A percentile compares a stretch with the other conserved stretches of the same genome.
Evolutionary conservation across 2,113 vertebrate species (phyloP).

Genomic region (Leuciscus idus): DNA sequence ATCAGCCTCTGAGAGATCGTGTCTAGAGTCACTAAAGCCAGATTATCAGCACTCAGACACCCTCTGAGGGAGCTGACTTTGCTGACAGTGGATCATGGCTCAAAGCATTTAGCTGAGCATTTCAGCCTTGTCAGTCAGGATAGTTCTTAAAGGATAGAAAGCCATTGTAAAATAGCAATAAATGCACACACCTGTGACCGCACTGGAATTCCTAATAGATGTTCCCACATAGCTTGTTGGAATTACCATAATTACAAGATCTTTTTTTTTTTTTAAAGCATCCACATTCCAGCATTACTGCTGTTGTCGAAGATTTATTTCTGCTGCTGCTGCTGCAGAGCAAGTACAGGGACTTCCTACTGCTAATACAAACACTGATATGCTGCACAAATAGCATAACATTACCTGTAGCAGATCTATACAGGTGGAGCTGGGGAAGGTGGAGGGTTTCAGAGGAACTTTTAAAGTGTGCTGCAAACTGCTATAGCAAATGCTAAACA

Average conservation of each 20-base stretch:
- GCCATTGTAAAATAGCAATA: background rate
- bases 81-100: slow-evolving; percentile 18
- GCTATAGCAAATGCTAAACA: too few species aligned
- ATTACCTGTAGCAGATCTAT: too few species aligned
- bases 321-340: too few species aligned
- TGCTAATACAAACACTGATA: too few species aligned
- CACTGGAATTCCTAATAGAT: background rate
- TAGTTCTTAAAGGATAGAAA: background rate
- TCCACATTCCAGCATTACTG: background rate
- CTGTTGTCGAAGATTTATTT: too few species aligned
- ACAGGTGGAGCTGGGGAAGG: too few species aligned
- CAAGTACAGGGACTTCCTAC: too few species aligned
- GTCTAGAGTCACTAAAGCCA: slow-evolving; percentile 33
- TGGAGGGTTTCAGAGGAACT: too few species aligned
- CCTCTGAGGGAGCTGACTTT: slow-evolving; percentile 25
- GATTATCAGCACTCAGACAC: slow-evolving; percentile 35
- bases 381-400: too few species aligned
- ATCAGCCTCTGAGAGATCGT: slow-evolving; percentile 32
- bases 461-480: too few species aligned
- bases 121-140: slow-evolving; percentile 4
- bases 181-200: background rate
- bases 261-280: background rate
- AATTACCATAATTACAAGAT: background rate
- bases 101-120: background rate
- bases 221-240: background rate